These are phyloP conservation scores for Heloderma charlesbogerti DNA, from an alignment of 2,113 vertebrate species.

Conservation along the genomic window DNA sequence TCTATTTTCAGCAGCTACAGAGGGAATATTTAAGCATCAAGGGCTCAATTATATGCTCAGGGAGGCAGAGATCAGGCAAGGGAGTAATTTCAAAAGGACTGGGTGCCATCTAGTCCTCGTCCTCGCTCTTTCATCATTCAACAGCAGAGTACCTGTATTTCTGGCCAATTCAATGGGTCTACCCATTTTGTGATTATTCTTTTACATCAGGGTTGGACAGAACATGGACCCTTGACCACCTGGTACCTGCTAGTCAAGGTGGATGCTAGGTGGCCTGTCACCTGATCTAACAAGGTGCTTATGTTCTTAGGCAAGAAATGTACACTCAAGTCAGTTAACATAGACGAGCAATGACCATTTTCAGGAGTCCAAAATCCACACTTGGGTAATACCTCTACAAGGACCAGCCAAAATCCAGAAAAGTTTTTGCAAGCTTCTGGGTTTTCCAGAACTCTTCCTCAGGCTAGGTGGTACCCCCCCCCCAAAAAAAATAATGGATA, in stretches of 20 bases:
- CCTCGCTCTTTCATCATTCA: too few relatives aligned
- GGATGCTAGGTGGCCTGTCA: too few relatives aligned
- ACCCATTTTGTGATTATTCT: neutral
- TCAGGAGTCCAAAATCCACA: neutral
- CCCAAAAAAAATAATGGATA: too few relatives aligned
- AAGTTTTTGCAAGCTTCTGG: too few relatives aligned
- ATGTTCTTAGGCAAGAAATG: neutral
- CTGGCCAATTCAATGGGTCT: neutral
- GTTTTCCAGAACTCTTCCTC: too few relatives aligned
- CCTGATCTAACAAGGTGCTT: too few relatives aligned
- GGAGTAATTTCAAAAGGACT: neutral
- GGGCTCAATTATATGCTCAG: neutral
- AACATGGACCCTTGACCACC: neutral
- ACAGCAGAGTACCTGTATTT: neutral
- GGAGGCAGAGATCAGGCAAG: neutral
- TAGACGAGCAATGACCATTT: neutral
- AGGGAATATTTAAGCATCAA: constrained; percentile 42
- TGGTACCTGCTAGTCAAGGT: neutral
- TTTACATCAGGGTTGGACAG: neutral
- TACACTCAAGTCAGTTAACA: neutral
- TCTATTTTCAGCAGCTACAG: constrained; percentile 22
- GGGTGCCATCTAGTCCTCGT: neutral
- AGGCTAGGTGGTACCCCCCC: too few relatives aligned
- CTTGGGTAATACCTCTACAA: too few relatives aligned
- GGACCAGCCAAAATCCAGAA: too few relatives aligned